Conservation (phyloP, 2,113 vertebrate species). For the Dermatemys mawii region DNA sequence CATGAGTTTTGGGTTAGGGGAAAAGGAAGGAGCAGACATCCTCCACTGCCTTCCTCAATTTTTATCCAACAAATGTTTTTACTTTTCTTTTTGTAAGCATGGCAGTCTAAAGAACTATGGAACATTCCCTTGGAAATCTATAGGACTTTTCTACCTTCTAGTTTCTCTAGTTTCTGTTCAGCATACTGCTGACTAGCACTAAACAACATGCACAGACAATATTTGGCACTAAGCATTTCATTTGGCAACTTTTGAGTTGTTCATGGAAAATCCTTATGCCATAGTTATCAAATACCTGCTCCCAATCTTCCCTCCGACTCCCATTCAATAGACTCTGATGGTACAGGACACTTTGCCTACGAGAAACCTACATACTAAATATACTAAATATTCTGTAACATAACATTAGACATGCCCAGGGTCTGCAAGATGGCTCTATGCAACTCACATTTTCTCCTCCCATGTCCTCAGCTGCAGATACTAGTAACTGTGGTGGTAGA, state of each 20-base stretch:
- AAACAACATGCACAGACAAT: not conserved
- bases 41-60: too few relatives aligned
- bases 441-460: not conserved
- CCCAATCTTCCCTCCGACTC: not conserved
- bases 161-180: not conserved
- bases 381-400: not conserved
- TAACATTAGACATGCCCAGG: not conserved
- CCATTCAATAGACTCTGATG: not conserved
- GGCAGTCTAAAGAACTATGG: too few relatives aligned
- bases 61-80: too few relatives aligned
- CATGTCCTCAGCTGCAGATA: not conserved
- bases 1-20: not conserved
- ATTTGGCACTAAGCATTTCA: not conserved
- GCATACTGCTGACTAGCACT: not conserved
- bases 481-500: not conserved
- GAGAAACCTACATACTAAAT: not conserved
- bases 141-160: too few relatives aligned
- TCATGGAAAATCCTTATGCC: not conserved
- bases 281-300: not conserved
- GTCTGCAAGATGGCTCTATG: not conserved
- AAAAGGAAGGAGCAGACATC: not conserved
- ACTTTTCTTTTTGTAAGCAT: too few relatives aligned
- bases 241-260: not conserved
- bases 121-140: too few relatives aligned
- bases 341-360: not conserved